These are phyloP conservation scores for Drosophila nasuta DNA, from an alignment of 1,140 invertebrate species.

Conservation along the genomic window DNA sequence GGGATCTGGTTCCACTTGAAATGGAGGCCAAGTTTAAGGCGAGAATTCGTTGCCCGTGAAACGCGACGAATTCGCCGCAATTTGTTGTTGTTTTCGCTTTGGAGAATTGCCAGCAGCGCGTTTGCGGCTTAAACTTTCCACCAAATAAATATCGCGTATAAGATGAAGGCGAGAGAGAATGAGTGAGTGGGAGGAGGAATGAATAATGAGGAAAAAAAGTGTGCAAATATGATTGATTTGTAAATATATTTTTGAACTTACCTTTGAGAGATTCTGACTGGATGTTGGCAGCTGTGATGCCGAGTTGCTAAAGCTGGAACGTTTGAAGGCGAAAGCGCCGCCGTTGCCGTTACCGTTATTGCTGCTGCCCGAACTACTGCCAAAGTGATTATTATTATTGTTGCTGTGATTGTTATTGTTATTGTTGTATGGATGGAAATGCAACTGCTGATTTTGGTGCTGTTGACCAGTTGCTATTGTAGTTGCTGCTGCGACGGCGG, in stretches of 20 bases:
- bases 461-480: conserved; percentile 70
- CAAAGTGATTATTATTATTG: conserved; percentile 53
- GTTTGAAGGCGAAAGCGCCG: conserved; percentile 47
- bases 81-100: conserved; percentile 13
- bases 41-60: conserved; percentile 23
- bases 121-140: conserved; percentile 27
- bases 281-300: conserved; percentile 46
- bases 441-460: conserved; percentile 37
- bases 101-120: conserved; percentile 8
- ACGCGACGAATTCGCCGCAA: conserved; percentile 4
- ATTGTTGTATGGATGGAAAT: conserved; percentile 29
- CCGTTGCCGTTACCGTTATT: conserved; percentile 22
- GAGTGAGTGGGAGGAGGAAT: not conserved
- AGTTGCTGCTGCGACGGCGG: conserved; percentile 70
- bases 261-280: conserved; percentile 60
- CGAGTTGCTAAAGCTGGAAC: conserved; percentile 67
- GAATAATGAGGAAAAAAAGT: not conserved
- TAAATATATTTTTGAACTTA: conserved; percentile 47
- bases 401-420: conserved; percentile 30
- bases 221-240: conserved; percentile 40
- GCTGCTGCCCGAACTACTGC: conserved; percentile 60
- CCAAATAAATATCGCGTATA: not conserved
- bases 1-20: conserved; percentile 76
- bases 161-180: not conserved
- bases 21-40: conserved; percentile 58